Evolutionary conservation across 2,113 vertebrate species (phyloP), one percentile per base, ranked within the genome.

Genomic region (Oreochromis tanganicae): DNA sequence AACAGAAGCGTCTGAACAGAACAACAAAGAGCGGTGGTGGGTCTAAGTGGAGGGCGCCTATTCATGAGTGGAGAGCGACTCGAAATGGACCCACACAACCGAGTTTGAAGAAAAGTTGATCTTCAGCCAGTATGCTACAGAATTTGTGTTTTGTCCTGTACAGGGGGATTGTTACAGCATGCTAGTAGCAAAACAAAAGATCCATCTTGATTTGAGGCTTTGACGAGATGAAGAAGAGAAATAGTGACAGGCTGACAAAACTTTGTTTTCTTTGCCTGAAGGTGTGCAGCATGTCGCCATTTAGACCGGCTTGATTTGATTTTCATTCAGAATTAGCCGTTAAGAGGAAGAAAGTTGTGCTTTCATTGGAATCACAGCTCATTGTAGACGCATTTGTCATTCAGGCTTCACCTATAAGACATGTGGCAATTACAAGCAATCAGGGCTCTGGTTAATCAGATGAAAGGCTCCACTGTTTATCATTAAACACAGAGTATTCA

Each of bases 1-100:
- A 95, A 91, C 95, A 96, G 95, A 96, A 87, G 87, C 27, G 73
- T 85, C 88, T 86, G 78, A 92, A 88, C 55, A 54, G 81, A 93
- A 92, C 85, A 90, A 85, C 89, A 94, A 93, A 84, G 86, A 86
- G 84, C 71, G 87, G 80, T 43, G 46, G 61, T 16, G 9, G 50
- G 50, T 56, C 57, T 54, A 55, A 48, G 34, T 3, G 46, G n/a
- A 73, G 68, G 73, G 12, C 17, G 83, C 61, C 83, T 75, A 27
- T 55, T 84, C 82, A 73, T 84, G 59, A 85, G 75, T 13, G 3
- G 52, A 59, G 83, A 92, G 85, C 89, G 88, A 87, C 86, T 82
- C 29, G 41, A 83, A 90, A 81, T 46, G 36, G 83, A 68, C 32
- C 80, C 48, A 56, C 38, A 59, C 13, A 73, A 81, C 80, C 41